Conservation (phyloP, 2,888 invertebrate species). For the Pterostichus madidus region DNA sequence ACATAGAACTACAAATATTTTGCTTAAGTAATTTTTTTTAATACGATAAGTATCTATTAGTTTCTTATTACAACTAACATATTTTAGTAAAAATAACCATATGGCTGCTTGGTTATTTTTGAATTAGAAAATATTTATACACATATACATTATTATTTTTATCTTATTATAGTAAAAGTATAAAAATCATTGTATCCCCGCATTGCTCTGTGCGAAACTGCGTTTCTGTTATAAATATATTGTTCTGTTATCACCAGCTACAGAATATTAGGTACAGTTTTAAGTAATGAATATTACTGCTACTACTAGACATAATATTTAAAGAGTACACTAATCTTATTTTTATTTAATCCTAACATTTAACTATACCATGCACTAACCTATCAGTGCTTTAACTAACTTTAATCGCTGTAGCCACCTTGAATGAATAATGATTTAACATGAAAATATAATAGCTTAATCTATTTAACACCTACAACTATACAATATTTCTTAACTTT, state of each 20-base stretch:
- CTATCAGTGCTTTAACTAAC: conserved; percentile 53
- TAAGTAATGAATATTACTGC: conserved; percentile 24
- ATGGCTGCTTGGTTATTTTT: conserved; percentile 74
- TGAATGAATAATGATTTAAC: conserved; percentile 42
- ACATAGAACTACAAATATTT: conserved; percentile 14
- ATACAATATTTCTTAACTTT: conserved; percentile 20
- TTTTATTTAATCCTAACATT: conserved; percentile 3
- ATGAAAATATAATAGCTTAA: conserved; percentile 3
- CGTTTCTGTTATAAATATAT: conserved; percentile 52
- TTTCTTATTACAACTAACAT: not conserved
- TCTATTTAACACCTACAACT: conserved; percentile 29
- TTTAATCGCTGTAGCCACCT: conserved; percentile 64
- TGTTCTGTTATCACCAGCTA: conserved; percentile 65
- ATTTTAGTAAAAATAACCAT: conserved; percentile 71
- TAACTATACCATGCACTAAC: conserved; percentile 35
- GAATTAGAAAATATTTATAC: conserved; percentile 56
- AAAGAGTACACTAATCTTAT: not conserved
- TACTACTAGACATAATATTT: conserved; percentile 26
- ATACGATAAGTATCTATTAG: conserved; percentile 39
- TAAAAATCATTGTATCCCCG: conserved; percentile 60
- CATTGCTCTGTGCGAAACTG: conserved; percentile 59
- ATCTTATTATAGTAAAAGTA: conserved; percentile 61
- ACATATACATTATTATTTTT: conserved; percentile 24
- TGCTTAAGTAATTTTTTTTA: conserved; percentile 13
- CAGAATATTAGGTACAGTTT: conserved; percentile 18